Evolutionary conservation across 2,888 invertebrate species (phyloP), one percentile per base, ranked within the genome.

Genomic region (Meta bourneti): DNA sequence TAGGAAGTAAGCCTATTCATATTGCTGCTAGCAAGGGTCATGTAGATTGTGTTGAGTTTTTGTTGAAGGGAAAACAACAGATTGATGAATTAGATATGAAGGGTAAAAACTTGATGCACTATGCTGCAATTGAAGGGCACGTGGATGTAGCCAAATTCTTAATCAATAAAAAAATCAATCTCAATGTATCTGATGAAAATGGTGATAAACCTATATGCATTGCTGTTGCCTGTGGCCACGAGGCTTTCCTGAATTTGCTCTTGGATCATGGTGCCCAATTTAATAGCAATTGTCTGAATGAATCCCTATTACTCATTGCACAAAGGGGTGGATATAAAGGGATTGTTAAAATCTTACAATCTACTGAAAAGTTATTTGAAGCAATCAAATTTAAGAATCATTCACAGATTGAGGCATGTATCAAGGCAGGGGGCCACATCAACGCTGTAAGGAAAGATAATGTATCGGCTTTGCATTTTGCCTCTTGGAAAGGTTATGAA

Each of bases 401-500:
- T 34, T 20, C 19, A 20, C 51, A 87, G 8, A 16, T 77, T 13
- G 75, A 87, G 61, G 0, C 19, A 7, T 75, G 13, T 7, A 51
- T 87, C 19, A 72, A 86, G 69, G 11, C 75, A 16, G 91, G 91
- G 16, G 91, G 74, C 19, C 6, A 71, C 9, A 51, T 91, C 20
- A 87, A 91, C 74, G 87, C 81, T 8, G 86, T 52, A 69, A 34
- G 71, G 48, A 13, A 9, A n/a, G 52, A 70, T 54, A 48, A 81
- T 16, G 9, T 19, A 9, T 61, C 87, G 8, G 75, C 87, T 7
- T 74, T 91, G 4, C 87, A 87, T 78, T 91, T 72, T 70, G 86
- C 91, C 34, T 48, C 91, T 34, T 82, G 87, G 75, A 77, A 91
- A 87, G 91, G 87, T 11, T 75, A 52, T 61, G n/a, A 75, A 7